Percentiles rank a stretch among this genome's conserved stretches.
These are phyloP conservation scores for Halichondria panicea DNA, from an alignment of 37 sponge, comb jelly and placozoan genomes.

Conservation along the genomic window DNA sequence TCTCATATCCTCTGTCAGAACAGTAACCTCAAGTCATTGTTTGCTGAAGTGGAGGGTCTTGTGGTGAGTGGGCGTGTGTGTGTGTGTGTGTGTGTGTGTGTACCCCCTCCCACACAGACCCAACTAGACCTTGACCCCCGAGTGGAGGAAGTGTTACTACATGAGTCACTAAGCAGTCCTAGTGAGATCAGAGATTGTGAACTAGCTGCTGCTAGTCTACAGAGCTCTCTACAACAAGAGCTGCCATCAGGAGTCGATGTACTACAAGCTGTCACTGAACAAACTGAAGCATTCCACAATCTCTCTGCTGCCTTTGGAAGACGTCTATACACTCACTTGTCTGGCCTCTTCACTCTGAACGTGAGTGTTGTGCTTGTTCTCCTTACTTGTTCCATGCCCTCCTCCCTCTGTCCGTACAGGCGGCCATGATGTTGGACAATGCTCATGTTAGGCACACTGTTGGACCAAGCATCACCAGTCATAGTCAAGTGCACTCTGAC, in stretches of 20 bases:
- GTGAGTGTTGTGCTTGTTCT: background rate
- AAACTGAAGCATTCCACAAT: conserved; percentile 36
- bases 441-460: conserved; percentile 1
- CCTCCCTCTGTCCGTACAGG: background rate
- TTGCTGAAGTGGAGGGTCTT: conserved; percentile 57
- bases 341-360: conserved; percentile 27
- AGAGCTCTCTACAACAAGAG: conserved; percentile 43
- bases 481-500: conserved; percentile 35
- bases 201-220: conserved; percentile 52
- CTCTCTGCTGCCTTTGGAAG: conserved; percentile 41
- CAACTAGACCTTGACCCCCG: conserved; percentile 67
- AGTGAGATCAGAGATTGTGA: conserved; percentile 43
- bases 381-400: background rate
- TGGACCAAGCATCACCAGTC: conserved; percentile 35
- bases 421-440: conserved; percentile 10
- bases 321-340: conserved; percentile 33
- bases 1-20: conserved; percentile 59
- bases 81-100: conserved; percentile 10
- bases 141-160: conserved; percentile 29
- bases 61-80: conserved; percentile 52
- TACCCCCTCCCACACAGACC: conserved; percentile 26
- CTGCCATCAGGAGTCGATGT: conserved; percentile 39
- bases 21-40: conserved; percentile 61
- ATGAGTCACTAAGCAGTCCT: conserved; percentile 11
- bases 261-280: conserved; percentile 66